Conservation (phyloP, 2,888 invertebrate genomes). For the Heliconius sara region DNA sequence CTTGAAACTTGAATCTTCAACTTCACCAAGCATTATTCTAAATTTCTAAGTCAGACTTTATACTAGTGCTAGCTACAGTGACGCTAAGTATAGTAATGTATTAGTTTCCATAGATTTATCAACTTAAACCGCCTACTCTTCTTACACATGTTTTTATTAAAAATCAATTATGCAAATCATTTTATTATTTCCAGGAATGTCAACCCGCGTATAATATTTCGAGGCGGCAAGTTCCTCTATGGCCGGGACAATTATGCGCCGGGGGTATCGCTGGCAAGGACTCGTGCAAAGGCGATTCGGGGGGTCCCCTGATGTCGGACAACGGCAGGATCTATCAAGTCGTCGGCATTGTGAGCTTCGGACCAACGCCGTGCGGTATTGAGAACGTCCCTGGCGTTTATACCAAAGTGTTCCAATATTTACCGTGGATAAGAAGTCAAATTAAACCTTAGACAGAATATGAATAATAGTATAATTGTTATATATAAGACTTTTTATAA, state of each 20-base stretch:
- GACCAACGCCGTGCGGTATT: slow-evolving; percentile 85
- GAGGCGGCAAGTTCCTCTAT: slow-evolving; percentile 52
- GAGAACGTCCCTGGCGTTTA: slow-evolving; percentile 86
- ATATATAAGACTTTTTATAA: slow-evolving; percentile 28
- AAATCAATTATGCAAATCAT: background rate
- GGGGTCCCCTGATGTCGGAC: slow-evolving; percentile 85
- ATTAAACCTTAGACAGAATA: slow-evolving; percentile 53
- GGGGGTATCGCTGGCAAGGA: slow-evolving; percentile 84
- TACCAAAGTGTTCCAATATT: slow-evolving; percentile 83
- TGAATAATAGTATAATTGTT: slow-evolving; percentile 14
- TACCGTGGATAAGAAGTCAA: slow-evolving; percentile 83
- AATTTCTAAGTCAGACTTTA: background rate
- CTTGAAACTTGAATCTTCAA: too few species aligned
- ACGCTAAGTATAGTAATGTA: background rate
- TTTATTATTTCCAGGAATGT: slow-evolving; percentile 52
- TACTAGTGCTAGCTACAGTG: background rate
- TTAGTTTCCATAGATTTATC: background rate
- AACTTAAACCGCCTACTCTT: background rate
- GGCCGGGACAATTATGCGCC: slow-evolving; percentile 79
- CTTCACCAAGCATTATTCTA: too few species aligned
- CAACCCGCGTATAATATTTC: slow-evolving; percentile 53
- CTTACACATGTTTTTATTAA: too few species aligned
- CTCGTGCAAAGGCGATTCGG: slow-evolving; percentile 86
- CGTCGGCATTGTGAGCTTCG: slow-evolving; percentile 86
- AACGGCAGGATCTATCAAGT: slow-evolving; percentile 58